Evolutionary conservation across 1,140 invertebrate genomes (phyloP).

Genomic region (Wasmannia auropunctata): DNA sequence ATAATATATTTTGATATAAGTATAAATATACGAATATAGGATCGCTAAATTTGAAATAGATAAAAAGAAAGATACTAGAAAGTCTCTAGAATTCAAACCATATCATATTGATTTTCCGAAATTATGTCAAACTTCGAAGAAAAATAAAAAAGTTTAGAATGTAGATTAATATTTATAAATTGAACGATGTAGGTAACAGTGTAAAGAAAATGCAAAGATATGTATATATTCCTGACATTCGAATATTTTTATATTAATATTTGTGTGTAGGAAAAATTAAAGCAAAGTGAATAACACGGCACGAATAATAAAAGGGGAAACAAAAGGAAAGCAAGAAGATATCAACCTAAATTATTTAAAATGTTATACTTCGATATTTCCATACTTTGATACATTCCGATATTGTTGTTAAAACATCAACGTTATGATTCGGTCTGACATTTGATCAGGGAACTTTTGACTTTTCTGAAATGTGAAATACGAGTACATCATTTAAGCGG

Average conservation of each 20-base stretch:
- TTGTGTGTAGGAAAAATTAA: background rate
- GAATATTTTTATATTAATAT: constrained; percentile 28
- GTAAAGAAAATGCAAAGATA: background rate
- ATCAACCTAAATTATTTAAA: too few species aligned
- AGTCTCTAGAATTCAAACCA: background rate
- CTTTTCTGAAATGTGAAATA: too few species aligned
- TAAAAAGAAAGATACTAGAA: background rate
- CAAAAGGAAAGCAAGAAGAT: too few species aligned
- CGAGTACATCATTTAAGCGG: too few species aligned
- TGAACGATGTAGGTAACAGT: background rate
- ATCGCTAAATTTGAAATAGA: constrained; percentile 12
- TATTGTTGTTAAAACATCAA: background rate
- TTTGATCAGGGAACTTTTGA: too few species aligned
- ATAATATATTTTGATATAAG: background rate
- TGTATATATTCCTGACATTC: background rate
- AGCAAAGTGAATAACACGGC: background rate
- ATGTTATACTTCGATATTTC: too few species aligned
- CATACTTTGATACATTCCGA: background rate
- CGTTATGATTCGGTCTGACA: background rate
- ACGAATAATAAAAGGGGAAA: background rate
- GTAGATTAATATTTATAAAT: background rate
- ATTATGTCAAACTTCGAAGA: background rate
- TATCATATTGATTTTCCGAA: constrained; percentile 24
- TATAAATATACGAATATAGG: background rate
- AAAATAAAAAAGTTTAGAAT: constrained; percentile 3